A percentile compares a stretch with the other conserved stretches of the same genome.
Conservation (phyloP, 2,888 invertebrate genomes). For the Chloroclysta siterata region DNA sequence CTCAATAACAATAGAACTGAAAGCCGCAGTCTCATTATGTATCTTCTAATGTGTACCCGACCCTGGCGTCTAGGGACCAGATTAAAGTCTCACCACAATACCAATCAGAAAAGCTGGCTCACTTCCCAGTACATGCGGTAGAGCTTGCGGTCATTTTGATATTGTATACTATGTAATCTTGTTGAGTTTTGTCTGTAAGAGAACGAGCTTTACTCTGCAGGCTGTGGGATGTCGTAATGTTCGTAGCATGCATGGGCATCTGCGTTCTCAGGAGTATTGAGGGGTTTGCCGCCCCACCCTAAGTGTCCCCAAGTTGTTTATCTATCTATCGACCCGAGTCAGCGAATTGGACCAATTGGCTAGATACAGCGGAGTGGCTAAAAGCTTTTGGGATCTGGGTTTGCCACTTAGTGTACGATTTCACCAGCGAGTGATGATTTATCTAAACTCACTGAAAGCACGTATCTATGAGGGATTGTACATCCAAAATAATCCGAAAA, state of each 20-base stretch:
- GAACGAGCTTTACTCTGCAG: conserved; percentile 19
- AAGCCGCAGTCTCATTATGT: conserved; percentile 35
- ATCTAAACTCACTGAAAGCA: conserved; percentile 1
- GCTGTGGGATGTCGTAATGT: conserved; percentile 26
- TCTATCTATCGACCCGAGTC: conserved; percentile 72
- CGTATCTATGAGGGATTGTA: background rate
- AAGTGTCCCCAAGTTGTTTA: conserved; percentile 65
- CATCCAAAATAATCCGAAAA: too few relatives aligned
- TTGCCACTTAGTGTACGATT: conserved; percentile 29
- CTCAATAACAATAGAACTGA: conserved; percentile 37
- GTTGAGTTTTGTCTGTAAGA: background rate
- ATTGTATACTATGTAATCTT: background rate
- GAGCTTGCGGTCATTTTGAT: conserved; percentile 1
- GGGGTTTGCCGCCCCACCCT: conserved; percentile 61
- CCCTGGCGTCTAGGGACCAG: conserved; percentile 50
- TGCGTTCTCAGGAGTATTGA: conserved; percentile 65
- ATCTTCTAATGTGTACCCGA: conserved; percentile 41
- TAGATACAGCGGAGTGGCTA: conserved; percentile 47
- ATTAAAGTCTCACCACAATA: conserved; percentile 50
- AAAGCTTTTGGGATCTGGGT: conserved; percentile 38
- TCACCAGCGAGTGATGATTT: conserved; percentile 10
- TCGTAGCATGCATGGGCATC: conserved; percentile 67
- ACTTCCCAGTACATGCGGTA: conserved; percentile 5
- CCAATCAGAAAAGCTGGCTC: conserved; percentile 22
- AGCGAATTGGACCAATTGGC: conserved; percentile 58